Percentiles rank a stretch among this genome's conserved stretches.
phyloP scores from a whole-genome alignment of 2,888 invertebrate species.

The Drosophila longiperda region DNA sequence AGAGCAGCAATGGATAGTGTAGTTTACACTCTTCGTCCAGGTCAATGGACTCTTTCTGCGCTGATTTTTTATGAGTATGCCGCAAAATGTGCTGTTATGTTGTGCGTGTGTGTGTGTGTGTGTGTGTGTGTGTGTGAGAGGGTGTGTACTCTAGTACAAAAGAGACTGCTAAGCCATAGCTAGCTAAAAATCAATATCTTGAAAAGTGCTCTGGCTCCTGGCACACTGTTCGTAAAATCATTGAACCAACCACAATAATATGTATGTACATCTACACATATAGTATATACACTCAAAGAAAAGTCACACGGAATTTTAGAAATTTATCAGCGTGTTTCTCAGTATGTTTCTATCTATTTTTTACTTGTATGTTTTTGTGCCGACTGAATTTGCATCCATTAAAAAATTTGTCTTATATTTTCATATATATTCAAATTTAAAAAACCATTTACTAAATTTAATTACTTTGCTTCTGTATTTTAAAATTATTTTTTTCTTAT shows the following conservation, averaged over 20 bases:
- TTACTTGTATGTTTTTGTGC: not conserved
- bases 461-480: not conserved
- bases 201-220: constrained; percentile 7
- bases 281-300: not conserved
- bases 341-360: not conserved
- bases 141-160: constrained; percentile 9
- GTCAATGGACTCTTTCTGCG: constrained; percentile 56
- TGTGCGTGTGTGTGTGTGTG: constrained; percentile 6
- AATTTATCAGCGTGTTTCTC: not conserved
- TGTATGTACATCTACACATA: not conserved
- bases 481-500: not conserved
- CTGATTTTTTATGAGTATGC: constrained; percentile 31
- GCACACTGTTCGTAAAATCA: constrained; percentile 14
- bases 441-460: too few species aligned
- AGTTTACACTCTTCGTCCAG: constrained; percentile 40
- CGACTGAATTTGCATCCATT: too few species aligned
- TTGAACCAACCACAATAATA: constrained; percentile 6
- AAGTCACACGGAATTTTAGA: not conserved
- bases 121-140: constrained; percentile 5
- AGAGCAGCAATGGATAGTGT: constrained; percentile 16
- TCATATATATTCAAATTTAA: not conserved
- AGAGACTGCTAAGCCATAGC: constrained; percentile 36
- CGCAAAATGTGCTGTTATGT: constrained; percentile 26
- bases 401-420: not conserved
- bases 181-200: constrained; percentile 59